phyloP scores from a whole-genome alignment of 2,797 vertebrate genomes.

The Melopsittacus undulatus region DNA sequence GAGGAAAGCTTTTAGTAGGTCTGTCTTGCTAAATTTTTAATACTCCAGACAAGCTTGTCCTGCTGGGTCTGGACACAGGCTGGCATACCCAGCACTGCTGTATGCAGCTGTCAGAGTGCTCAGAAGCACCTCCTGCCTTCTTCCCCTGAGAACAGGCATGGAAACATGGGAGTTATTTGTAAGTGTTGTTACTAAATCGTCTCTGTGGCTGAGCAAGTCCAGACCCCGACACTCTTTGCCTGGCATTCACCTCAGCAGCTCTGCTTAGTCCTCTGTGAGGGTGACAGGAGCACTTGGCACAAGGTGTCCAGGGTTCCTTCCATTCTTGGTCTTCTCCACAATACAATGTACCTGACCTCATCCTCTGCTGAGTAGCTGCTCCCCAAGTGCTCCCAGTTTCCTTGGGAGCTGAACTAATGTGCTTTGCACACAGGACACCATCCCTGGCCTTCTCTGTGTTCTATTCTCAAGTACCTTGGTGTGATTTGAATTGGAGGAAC shows the following conservation, averaged over 20 bases:
- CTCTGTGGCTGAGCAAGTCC: background rate
- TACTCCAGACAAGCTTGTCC: background rate
- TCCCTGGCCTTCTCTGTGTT: background rate
- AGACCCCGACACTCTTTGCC: background rate
- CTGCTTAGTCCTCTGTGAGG: background rate
- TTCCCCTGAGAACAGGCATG: accelerated
- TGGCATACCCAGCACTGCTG: background rate
- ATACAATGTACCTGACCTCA: background rate
- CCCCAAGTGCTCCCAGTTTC: background rate
- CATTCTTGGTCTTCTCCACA: background rate
- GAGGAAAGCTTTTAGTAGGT: background rate
- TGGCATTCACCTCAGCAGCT: background rate
- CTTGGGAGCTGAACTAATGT: background rate
- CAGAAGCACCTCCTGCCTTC: background rate
- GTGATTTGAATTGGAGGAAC: background rate
- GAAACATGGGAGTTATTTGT: accelerated
- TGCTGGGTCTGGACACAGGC: accelerated
- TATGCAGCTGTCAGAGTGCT: background rate
- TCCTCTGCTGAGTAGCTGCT: background rate
- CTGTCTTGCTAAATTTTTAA: background rate
- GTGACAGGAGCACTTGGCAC: background rate
- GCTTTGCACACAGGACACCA: accelerated
- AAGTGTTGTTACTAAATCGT: background rate
- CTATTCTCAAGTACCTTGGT: background rate
- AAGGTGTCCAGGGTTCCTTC: background rate